These are phyloP conservation scores for Typhlichthys subterraneus DNA, from an alignment of 2,797 vertebrate genomes.

Conservation along the genomic window DNA sequence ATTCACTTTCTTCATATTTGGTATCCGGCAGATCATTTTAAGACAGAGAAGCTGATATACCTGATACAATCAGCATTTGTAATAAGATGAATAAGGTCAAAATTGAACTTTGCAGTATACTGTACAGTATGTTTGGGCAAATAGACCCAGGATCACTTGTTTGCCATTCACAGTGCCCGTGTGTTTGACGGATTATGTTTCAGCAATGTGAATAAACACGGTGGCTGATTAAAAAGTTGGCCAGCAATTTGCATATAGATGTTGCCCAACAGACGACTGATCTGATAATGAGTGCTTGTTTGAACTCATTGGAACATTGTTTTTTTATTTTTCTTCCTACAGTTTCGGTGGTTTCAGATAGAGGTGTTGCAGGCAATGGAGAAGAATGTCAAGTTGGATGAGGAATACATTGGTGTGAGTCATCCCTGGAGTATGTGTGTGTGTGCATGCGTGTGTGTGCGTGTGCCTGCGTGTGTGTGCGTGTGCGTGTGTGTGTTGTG, in stretches of 20 bases:
- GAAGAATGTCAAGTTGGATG: conserved; percentile 92
- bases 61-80: too few species aligned
- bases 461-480: too few species aligned
- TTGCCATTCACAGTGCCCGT: conserved; percentile 20
- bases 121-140: not conserved
- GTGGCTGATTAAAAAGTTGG: conserved; percentile 22
- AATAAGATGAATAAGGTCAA: not conserved
- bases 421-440: not conserved
- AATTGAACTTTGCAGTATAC: not conserved
- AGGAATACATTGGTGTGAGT: conserved; percentile 91
- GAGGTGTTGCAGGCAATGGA: conserved; percentile 95
- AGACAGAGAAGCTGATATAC: too few species aligned
- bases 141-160: not conserved
- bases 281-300: conserved; percentile 2
- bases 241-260: conserved; percentile 47
- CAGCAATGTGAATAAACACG: conserved; percentile 10
- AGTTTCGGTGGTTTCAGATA: conserved; percentile 91
- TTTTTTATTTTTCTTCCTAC: conserved; percentile 11
- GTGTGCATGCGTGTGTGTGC: not conserved
- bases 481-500: too few species aligned
- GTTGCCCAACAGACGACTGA: conserved; percentile 11
- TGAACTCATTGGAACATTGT: not conserved
- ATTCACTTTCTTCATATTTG: not conserved
- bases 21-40: not conserved
- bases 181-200: conserved; percentile 8